Evolutionary conservation across 2,888 invertebrate species (phyloP), one percentile per base, ranked within the genome.

Genomic region (Phyto melanocephala): DNA sequence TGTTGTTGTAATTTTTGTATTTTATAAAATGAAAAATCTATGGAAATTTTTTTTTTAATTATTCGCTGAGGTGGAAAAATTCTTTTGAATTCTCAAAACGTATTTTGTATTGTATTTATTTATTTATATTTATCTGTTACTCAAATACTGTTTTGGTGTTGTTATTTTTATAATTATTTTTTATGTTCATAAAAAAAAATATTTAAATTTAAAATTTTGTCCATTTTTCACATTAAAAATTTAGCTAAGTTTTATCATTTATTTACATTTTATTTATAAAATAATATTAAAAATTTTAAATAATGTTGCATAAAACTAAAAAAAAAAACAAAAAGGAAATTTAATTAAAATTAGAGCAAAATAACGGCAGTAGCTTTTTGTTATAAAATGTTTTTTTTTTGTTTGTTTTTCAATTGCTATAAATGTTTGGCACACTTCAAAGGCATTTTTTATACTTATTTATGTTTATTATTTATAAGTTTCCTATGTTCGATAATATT

Each of bases 11-110:
- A 6, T 13, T 62, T 75, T 47, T 52, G 40, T 56, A 20, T 74
- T 67, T 47, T 74, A 35, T 67, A 62, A 62, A 74, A 81, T 28
- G 20, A 62, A 47, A 75, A 42, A 58, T 74, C 45, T 82, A 70
- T 75, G 74, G 60, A 71, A 42, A 40, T 47, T 76, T 74, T 35
- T 45, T 74, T 45, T 54, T 54, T 37, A 42, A 75, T 76, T 47
- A 70, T 79, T 82, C 82, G 79, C 82, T 82, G 82, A 82, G 82
- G 82, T 82, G 82, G 68, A 75, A 82, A 82, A 82, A 79, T 79
- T 82, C 79, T 76, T 79, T 71, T 71, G 65, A 79, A 78, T 71
- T 74, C 63, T 75, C 24, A 20, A 45, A 65, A 58, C 45, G 22
- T 71, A 40, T 17, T 11, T 70, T 33, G 67, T 52, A 13, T 35